Percentiles rank a stretch among this genome's conserved stretches.
Evolutionary conservation across 2,113 vertebrate genomes (phyloP).

Genomic region (Elephantulus edwardii): DNA sequence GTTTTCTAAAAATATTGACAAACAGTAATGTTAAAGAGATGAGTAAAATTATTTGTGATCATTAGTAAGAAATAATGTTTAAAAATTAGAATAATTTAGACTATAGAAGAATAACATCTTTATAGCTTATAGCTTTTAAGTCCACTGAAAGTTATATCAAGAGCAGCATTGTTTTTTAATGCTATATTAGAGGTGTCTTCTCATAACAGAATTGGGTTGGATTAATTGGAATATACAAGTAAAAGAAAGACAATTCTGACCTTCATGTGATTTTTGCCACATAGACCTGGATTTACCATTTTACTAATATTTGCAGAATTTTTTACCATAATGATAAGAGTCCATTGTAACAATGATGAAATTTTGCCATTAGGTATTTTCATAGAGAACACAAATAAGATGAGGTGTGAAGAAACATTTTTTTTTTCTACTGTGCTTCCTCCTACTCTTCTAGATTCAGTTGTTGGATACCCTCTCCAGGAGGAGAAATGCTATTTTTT

Average conservation of each 20-base stretch:
- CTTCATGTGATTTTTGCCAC: background rate
- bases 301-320: constrained; percentile 4
- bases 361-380: background rate
- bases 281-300: background rate
- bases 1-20: constrained; percentile 55
- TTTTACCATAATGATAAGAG: background rate
- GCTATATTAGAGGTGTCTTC: background rate
- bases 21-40: constrained; percentile 49
- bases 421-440: background rate
- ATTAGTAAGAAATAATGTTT: constrained; percentile 13
- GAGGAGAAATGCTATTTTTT: constrained; percentile 47
- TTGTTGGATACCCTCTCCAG: constrained; percentile 43
- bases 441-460: constrained; percentile 56
- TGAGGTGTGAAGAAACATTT: constrained; percentile 15
- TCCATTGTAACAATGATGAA: background rate
- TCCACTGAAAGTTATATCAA: background rate
- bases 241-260: background rate
- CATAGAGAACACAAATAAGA: background rate
- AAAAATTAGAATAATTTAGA: background rate
- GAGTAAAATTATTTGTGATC: constrained; percentile 55
- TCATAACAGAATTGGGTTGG: background rate
- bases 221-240: constrained; percentile 13
- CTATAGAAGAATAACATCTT: background rate
- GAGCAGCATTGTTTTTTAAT: background rate
- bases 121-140: background rate